A percentile compares a stretch with the other conserved stretches of the same genome.
Conservation (phyloP, 2,113 vertebrate species). For the Pseudonaja textilis region DNA sequence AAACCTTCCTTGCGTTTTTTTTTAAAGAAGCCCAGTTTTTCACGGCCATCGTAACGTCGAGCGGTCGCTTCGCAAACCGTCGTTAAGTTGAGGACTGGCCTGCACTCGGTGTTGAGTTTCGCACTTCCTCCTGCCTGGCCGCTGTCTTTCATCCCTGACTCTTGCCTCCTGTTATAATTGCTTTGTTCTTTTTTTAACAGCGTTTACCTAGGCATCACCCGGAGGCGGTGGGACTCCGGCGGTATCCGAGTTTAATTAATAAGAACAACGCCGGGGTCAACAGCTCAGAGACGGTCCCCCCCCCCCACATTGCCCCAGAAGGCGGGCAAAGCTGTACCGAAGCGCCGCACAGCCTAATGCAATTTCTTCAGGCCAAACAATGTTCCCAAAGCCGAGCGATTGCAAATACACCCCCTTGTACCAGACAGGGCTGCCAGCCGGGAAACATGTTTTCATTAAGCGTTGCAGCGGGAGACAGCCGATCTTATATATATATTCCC, state of each 20-base stretch:
- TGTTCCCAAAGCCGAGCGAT: not conserved
- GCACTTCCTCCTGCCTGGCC: not conserved
- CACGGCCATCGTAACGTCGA: not conserved
- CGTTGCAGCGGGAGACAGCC: not conserved
- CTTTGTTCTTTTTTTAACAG: not conserved
- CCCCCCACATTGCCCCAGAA: too few species aligned
- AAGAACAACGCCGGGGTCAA: not conserved
- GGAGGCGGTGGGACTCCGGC: not conserved
- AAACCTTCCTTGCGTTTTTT: not conserved
- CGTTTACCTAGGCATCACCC: not conserved
- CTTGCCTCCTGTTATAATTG: not conserved
- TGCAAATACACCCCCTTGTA: not conserved
- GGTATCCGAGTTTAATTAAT: not conserved
- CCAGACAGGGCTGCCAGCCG: not conserved
- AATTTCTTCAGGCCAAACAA: not conserved
- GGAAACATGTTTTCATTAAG: slow-evolving; percentile 1
- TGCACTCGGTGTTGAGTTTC: not conserved
- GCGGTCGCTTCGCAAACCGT: too few species aligned
- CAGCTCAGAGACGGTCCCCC: not conserved
- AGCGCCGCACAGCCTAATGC: not conserved
- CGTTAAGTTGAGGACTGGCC: not conserved
- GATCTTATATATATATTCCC: not conserved
- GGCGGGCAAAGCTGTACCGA: not conserved
- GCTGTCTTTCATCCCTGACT: not conserved
- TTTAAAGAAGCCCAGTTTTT: not conserved